Base-by-base conservation (phyloP, 2,888 invertebrate genomes). In the Chaetogeoica ovagalla region DNA sequence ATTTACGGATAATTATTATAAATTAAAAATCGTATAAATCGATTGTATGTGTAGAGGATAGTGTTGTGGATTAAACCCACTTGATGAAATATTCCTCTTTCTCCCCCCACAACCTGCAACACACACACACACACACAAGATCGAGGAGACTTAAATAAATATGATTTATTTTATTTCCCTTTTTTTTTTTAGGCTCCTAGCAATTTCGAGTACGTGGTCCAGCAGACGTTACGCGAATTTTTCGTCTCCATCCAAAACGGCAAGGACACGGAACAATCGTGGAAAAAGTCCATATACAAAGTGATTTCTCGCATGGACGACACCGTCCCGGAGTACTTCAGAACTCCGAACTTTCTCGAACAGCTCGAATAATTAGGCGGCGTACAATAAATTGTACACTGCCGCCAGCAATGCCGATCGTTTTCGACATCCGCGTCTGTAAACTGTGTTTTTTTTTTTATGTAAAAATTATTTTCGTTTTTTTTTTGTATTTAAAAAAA, bases 281-380 rank as follows among this genome's bases (percentile, higher is more conserved):
- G 99, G 99, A 99, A 99, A 90, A 99, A 99, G 88, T 94, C 97
- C 86, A 99, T 99, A 88, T 99, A 99, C 91, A 99, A 99, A 88
- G 94, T 99, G 86, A 99, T 99, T 88, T 97, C 98, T 85, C 93
- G 98, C 87, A 90, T 99, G 89, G 99, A 99, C 89, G 98, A 98
- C 88, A 94, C 94, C 83, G 96, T 99, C 85, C 99, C 99, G 84
- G 99, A 99, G 87, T 98, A 97, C 90, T 99, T 99, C 91, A 99
- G 99, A 88, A 96, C 97, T 86, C 97, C 98, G 84, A 97, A 98
- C 90, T 99, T 99, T 90, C 93, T 99, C 88, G 98, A 98, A 88
- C 97, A 97, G 88, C 91, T 99, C 86, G 97, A 97, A 91, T 97
- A 91, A 90, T 30, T 30, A 30, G 30, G 85, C 82, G 8, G 15